Evolutionary conservation across 1,140 invertebrate genomes (phyloP), one percentile per base, ranked within the genome.

Genomic region (Colletes latitarsis): DNA sequence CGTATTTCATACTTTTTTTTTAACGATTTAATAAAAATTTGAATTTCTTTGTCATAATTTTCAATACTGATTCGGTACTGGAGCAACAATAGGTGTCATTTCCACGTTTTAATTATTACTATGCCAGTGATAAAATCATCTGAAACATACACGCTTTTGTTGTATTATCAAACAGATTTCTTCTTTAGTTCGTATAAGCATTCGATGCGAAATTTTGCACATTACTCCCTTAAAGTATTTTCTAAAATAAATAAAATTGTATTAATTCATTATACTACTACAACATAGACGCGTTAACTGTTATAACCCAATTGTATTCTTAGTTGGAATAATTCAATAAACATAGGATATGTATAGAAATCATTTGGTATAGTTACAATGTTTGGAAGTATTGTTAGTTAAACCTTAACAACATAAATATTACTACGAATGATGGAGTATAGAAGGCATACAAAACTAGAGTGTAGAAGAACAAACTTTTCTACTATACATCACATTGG

Each of bases 351-450:
- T 77, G 58, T 41, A 81, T 81, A 81, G 58, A 76, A 81, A 81
- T 81, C 62, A 81, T 81, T 81, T 81, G 74, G 74, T 81, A 81
- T 69, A 81, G 63, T 81, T 81, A 68, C 74, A 75, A 39, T 19
- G 69, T 79, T 77, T 70, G 73, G 78, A 81, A 81, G 66, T 68
- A 62, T 69, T 53, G 55, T 81, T 69, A 75, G 53, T 81, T 60
- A 41, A 79, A 43, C 8, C 58, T 55, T 81, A 60, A 76, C 21
- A 68, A 76, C 52, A 74, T 75, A 74, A 76, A 81, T 76, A 62
- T 68, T 62, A 75, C 39, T 76, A 74, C 64, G 66, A 77, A 76
- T 74, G 57, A 62, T 77, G 57, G 64, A 69, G 73, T 81, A 69
- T 58, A 77, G 66, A 69, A 77, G 67, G 46, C 64, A 77, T 76